Percentiles rank a stretch among this genome's conserved stretches.
Evolutionary conservation across 2,888 invertebrate species (phyloP).

Genomic region (Cryptocephalus primarius): DNA sequence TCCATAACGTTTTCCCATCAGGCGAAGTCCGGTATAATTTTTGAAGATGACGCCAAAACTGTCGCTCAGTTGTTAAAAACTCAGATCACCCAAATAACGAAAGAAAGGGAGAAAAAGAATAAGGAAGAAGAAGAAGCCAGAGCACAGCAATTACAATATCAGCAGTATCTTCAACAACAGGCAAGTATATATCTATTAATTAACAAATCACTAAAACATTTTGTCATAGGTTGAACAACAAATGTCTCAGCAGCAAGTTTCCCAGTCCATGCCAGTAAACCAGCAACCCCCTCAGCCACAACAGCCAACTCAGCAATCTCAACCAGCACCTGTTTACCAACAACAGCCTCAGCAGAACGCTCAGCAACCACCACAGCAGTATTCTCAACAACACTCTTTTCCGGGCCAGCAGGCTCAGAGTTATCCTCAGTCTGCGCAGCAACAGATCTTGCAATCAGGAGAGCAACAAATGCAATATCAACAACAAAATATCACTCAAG

Average conservation of each 20-base stretch:
- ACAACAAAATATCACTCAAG: constrained; percentile 11
- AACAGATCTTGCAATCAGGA: constrained; percentile 13
- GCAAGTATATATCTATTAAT: neutral
- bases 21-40: constrained; percentile 86
- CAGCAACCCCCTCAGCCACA: constrained; percentile 24
- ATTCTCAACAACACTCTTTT: constrained; percentile 7
- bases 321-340: neutral
- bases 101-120: constrained; percentile 45
- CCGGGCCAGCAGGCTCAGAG: constrained; percentile 11
- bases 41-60: constrained; percentile 87
- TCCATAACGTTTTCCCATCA: constrained; percentile 8
- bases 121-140: constrained; percentile 37
- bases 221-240: constrained; percentile 37
- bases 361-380: constrained; percentile 6
- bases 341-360: constrained; percentile 12
- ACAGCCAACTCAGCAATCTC: constrained; percentile 8
- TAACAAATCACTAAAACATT: neutral
- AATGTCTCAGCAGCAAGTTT: constrained; percentile 20
- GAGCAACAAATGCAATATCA: constrained; percentile 15
- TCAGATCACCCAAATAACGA: constrained; percentile 64
- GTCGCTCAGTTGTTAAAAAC: constrained; percentile 86
- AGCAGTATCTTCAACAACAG: constrained; percentile 46
- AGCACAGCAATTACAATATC: constrained; percentile 45
- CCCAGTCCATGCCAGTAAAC: constrained; percentile 11
- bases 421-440: constrained; percentile 20